Percentiles rank a stretch among this genome's conserved stretches.
Evolutionary conservation across 2,797 vertebrate genomes (phyloP).

Genomic region (Craterocephalus amniculus): DNA sequence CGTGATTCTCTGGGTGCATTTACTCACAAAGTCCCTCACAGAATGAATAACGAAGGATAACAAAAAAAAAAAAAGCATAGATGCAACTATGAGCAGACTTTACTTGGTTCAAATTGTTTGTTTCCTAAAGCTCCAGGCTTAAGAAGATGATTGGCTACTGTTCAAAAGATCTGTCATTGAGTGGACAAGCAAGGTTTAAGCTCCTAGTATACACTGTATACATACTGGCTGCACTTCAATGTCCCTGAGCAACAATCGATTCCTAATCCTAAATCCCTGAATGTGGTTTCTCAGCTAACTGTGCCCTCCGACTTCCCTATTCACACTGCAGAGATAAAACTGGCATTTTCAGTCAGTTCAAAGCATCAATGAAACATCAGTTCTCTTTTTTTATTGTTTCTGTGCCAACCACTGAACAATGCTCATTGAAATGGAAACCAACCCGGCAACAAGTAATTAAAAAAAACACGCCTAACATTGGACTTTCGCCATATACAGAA

Average conservation of each 20-base stretch:
- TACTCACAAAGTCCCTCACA: background rate
- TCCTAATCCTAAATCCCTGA: constrained; percentile 19
- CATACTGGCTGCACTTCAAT: constrained; percentile 16
- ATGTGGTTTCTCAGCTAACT: constrained; percentile 10
- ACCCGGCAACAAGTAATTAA: background rate
- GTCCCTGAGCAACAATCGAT: constrained; percentile 41
- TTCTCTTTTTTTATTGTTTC: background rate
- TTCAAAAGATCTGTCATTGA: constrained; percentile 25
- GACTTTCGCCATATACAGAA: constrained; percentile 4
- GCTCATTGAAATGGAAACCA: constrained; percentile 2
- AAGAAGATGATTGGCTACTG: background rate
- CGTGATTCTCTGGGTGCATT: no score
- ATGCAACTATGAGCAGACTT: background rate
- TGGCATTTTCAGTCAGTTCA: constrained; percentile 3
- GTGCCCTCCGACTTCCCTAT: constrained; percentile 15
- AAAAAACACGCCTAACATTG: background rate
- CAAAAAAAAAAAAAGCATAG: background rate
- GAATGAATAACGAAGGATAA: background rate
- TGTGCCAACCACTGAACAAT: background rate
- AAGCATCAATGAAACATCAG: background rate
- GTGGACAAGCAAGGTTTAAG: constrained; percentile 31
- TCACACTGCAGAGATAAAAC: constrained; percentile 2
- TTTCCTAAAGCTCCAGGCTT: background rate
- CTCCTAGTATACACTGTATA: constrained; percentile 19
- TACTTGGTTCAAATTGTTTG: background rate